These are phyloP conservation scores for Euleptes europaea DNA, from an alignment of 2,113 vertebrate genomes.

Conservation along the genomic window DNA sequence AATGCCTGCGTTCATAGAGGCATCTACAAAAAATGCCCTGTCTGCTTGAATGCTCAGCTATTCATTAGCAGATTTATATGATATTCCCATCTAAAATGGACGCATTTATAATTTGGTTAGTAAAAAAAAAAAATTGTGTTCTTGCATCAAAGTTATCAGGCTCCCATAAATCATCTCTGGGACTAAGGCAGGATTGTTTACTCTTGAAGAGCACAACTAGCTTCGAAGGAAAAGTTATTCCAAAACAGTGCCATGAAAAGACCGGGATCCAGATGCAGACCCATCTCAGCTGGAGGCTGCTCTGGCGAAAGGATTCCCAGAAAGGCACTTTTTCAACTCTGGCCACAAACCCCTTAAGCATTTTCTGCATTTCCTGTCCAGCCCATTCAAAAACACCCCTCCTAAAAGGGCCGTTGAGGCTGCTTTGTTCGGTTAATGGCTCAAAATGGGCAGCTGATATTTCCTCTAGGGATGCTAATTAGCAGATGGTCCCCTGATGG, in stretches of 20 bases:
- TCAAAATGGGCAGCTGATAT: too few relatives aligned
- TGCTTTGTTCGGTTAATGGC: too few relatives aligned
- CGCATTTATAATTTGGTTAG: rapidly evolving
- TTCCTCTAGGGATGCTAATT: too few relatives aligned
- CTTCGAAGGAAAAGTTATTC: background rate
- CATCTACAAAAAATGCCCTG: slow-evolving; percentile 23
- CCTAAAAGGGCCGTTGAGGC: background rate
- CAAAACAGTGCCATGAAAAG: background rate
- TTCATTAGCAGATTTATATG: background rate
- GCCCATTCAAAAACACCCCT: background rate
- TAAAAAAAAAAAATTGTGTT: background rate
- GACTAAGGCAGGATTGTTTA: rapidly evolving
- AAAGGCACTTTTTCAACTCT: background rate
- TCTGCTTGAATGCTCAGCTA: background rate
- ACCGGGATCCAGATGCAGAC: background rate
- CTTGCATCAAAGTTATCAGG: background rate
- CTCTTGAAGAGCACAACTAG: background rate
- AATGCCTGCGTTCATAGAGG: slow-evolving; percentile 20
- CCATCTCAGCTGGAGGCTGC: background rate
- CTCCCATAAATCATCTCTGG: background rate
- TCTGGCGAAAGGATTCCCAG: background rate
- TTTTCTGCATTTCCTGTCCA: background rate
- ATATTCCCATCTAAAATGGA: background rate
- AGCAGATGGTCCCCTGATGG: too few relatives aligned
- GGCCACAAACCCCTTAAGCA: background rate